phyloP scores from a whole-genome alignment of 2,888 invertebrate species.

The Aphidius colemani region DNA sequence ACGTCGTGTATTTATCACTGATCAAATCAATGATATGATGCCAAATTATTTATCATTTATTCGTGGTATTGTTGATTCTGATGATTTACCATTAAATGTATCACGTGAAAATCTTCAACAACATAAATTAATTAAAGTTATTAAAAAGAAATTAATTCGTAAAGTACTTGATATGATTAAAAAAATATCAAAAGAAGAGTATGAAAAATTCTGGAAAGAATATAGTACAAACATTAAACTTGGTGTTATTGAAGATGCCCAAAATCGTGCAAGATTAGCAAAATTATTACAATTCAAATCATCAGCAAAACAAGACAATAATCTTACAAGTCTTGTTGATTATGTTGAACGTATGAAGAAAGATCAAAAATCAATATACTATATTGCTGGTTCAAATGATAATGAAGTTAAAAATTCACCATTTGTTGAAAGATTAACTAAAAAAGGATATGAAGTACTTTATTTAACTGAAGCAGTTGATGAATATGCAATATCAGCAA shows the following conservation, averaged over 20 bases:
- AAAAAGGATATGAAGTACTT: conserved; percentile 94
- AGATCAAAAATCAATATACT: conserved; percentile 93
- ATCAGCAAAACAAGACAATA: conserved; percentile 65
- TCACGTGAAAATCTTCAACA: conserved; percentile 98
- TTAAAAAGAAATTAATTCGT: conserved; percentile 97
- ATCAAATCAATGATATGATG: conserved; percentile 99
- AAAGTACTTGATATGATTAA: conserved; percentile 98
- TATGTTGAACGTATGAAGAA: conserved; percentile 96
- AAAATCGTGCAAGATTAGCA: conserved; percentile 92
- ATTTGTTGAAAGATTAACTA: conserved; percentile 91
- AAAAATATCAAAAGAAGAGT: conserved; percentile 88
- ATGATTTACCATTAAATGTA: conserved; percentile 97
- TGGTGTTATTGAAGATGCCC: conserved; percentile 97
- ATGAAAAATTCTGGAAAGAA: conserved; percentile 97
- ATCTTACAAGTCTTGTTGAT: conserved; percentile 77
- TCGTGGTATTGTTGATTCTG: conserved; percentile 96
- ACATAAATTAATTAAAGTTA: conserved; percentile 97
- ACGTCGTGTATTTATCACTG: conserved; percentile 97
- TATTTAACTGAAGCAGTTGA: conserved; percentile 96
- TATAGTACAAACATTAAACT: conserved; percentile 97
- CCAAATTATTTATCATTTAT: conserved; percentile 96
- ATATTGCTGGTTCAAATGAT: conserved; percentile 88
- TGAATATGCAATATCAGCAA: conserved; percentile 93
- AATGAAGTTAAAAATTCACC: conserved; percentile 90
- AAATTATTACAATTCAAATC: conserved; percentile 92